Base-by-base conservation (phyloP, 2,888 invertebrate genomes). In the Drosophila subquinaria region DNA sequence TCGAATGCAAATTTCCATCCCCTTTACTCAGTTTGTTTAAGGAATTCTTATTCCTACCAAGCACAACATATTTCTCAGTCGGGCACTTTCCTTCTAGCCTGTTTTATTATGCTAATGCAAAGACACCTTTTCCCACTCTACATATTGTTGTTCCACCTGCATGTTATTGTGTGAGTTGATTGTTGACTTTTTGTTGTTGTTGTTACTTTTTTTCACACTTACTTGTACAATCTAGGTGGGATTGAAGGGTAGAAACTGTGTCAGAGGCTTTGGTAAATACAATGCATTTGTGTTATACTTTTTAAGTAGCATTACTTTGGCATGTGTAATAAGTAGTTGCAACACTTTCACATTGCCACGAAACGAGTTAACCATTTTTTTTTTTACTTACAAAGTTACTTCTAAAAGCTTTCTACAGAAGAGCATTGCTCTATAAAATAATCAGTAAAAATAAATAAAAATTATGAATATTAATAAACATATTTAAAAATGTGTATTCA, bases 61-160 rank as follows among this genome's bases (percentile, higher is more conserved):
- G 20, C 17, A 20, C 35, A 17, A 5, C 11, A 20, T n/a, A 15
- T 5, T 9, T 30, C 38, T 17, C 17, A 60, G 65, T 74, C 55
- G 15, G 9, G 17, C 52, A 76, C 11, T 27, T 8, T 13, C 17
- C 13, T 15, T 30, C 4, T 15, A 35, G 42, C 38, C 51, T 65
- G 65, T 66, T 76, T 77, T 85, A 77, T 81, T 89, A 80, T 78
- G 85, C 82, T 88, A 86, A 86, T 86, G 82, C 65, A 76, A 50
- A 42, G 47, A 45, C 42, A 52, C 40, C 53, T 20, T 23, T 23
- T 30, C 8, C 50, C 10, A 47, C 1, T 15, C 3, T 27, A 33
- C 13, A 40, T 15, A 47, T 35, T 57, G 33, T 38, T 36, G 30
- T 27, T 47, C 8, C 23, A n/a, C 17, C 48, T 20, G 43, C 65